Base-by-base conservation (phyloP, 2,888 invertebrate species). In the Maniola hyperantus region DNA sequence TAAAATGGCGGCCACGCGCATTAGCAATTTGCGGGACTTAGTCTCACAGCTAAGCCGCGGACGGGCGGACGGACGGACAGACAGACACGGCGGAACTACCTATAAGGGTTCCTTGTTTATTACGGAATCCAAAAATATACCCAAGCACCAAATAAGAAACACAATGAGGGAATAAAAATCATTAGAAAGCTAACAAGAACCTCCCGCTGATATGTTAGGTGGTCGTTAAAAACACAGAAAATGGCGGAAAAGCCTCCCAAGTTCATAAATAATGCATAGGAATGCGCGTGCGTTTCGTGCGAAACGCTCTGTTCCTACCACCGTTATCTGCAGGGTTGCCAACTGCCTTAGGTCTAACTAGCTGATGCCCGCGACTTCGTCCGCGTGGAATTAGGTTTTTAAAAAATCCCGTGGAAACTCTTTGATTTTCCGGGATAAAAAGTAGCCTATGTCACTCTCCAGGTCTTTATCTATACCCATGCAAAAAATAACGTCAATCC, bases 251-350 rank as follows among this genome's bases (percentile, higher is more conserved):
- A 87, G 79, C 82, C 80, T 55, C 78, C 79, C 80, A 78, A 77
- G 75, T 76, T 83, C 79, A 89, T 90, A 84, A 85, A 90, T 90
- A 89, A 90, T 89, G 83, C 81, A 90, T 81, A 67, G 81, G 81
- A 81, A 84, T 85, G 79, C 80, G 77, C 76, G 80, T 79, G 82
- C 79, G 82, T 78, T 77, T 76, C 84, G 86, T 87, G 90, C 84
- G 87, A 89, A 89, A 85, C 69, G 67, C 66, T 66, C 84, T 78
- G 79, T 78, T 57, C 39, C 42, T 57, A 70, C 72, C 72, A 70
- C 72, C 72, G 74, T 73, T 72, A 73, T 71, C 63, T 34, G 11
- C 15, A 63, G 63, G 63, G 63, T 46, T 63, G 54, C 18, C 55
- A 55, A 26, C 26, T 2, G 26, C 26, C 26, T 26, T 26, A 2